These are phyloP conservation scores for Maconellicoccus hirsutus DNA, from an alignment of 1,140 invertebrate species.

Conservation along the genomic window DNA sequence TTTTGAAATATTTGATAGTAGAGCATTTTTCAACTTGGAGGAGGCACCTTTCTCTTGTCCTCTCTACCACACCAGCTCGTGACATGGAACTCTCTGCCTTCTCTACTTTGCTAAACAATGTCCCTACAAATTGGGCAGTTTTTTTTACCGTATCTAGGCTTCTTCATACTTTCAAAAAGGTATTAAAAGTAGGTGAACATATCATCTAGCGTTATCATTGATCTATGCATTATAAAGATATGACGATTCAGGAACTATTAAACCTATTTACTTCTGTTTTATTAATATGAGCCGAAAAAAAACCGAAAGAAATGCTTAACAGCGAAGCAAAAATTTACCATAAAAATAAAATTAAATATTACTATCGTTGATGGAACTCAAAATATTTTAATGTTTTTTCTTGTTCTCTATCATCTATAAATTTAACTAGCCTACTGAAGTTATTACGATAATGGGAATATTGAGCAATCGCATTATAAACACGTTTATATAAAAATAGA, in stretches of 20 bases:
- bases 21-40: no score
- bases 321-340: not conserved
- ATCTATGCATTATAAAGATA: no score
- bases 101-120: no score
- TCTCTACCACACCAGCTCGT: no score
- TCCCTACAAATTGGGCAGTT: no score
- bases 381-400: not conserved
- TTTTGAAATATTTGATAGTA: no score
- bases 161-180: no score
- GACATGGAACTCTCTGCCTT: no score
- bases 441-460: not conserved
- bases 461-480: not conserved
- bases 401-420: not conserved
- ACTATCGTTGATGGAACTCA: not conserved
- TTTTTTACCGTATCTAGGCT: no score
- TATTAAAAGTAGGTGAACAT: no score
- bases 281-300: not conserved
- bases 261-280: not conserved
- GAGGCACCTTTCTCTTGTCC: no score
- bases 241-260: not conserved
- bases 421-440: not conserved
- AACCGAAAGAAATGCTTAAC: not conserved
- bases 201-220: no score
- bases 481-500: not conserved
- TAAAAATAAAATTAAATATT: not conserved